A percentile compares a stretch with the other conserved stretches of the same genome.
phyloP scores from a whole-genome alignment of 1,140 invertebrate species.

The Drosophila nikananu region DNA sequence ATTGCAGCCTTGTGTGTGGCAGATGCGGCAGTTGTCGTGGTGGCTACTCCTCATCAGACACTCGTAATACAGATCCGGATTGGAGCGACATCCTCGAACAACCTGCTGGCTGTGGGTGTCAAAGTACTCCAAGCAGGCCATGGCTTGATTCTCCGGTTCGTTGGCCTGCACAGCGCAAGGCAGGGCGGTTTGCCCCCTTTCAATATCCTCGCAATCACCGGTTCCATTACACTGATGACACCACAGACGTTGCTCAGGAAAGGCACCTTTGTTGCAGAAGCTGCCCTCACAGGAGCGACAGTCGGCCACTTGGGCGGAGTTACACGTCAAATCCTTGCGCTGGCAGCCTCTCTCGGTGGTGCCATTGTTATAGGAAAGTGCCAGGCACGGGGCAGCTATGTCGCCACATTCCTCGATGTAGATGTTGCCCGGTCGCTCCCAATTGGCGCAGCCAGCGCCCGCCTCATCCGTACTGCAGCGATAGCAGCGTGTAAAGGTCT shows the following conservation, averaged over 20 bases:
- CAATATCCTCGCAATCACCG: slow-evolving; percentile 41
- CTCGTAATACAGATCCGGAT: slow-evolving; percentile 64
- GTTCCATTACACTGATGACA: slow-evolving; percentile 68
- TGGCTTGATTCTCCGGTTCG: slow-evolving; percentile 43
- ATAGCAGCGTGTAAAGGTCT: slow-evolving; percentile 68
- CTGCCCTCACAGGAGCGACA: slow-evolving; percentile 64
- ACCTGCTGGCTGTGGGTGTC: slow-evolving; percentile 41
- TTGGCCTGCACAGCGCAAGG: slow-evolving; percentile 54
- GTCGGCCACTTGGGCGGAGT: slow-evolving; percentile 15
- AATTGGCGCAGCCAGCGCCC: slow-evolving; percentile 63
- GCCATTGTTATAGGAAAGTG: slow-evolving; percentile 49
- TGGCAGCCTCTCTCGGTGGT: slow-evolving; percentile 63
- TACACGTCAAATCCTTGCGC: slow-evolving; percentile 49
- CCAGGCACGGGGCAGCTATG: slow-evolving; percentile 49
- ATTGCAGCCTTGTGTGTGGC: slow-evolving; percentile 64
- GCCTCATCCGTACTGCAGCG: slow-evolving; percentile 61
- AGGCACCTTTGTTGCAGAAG: slow-evolving; percentile 74
- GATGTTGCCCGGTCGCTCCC: slow-evolving; percentile 64
- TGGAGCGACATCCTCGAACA: slow-evolving; percentile 64
- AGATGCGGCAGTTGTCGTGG: slow-evolving; percentile 43
- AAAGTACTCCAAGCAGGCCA: slow-evolving; percentile 68
- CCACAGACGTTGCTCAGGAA: slow-evolving; percentile 62
- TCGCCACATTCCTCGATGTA: slow-evolving; percentile 66
- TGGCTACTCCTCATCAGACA: slow-evolving; percentile 57
- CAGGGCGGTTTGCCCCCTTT: slow-evolving; percentile 14